Conservation (phyloP, 2,113 vertebrate species). For the Vulpes lagopus region DNA sequence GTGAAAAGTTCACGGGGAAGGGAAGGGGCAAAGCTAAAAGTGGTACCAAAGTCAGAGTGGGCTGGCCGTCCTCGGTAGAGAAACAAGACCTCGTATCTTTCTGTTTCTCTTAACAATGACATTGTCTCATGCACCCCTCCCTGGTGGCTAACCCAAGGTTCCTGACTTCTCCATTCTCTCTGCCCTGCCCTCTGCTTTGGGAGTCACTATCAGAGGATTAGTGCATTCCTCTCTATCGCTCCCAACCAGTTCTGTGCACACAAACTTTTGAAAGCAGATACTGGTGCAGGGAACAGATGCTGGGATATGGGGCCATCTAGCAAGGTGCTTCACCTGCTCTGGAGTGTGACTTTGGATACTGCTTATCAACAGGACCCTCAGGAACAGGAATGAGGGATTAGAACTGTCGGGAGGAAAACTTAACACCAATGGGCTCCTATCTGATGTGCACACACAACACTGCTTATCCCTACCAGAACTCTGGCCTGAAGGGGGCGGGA, state of each 20-base stretch:
- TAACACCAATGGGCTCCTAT: background rate
- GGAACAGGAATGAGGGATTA: conserved; percentile 39
- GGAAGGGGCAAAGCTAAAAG: background rate
- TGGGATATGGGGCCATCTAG: background rate
- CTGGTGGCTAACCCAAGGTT: background rate
- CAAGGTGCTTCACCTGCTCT: background rate
- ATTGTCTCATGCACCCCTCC: background rate
- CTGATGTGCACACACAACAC: background rate
- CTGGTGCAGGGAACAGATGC: background rate
- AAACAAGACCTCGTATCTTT: background rate
- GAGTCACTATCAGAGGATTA: conserved; percentile 23
- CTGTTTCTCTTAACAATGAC: background rate
- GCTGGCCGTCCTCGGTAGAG: background rate
- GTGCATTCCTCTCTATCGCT: background rate
- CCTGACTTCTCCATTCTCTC: background rate
- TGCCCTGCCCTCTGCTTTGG: background rate
- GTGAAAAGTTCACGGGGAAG: background rate
- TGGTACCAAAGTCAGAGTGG: background rate
- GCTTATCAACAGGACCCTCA: conserved; percentile 40
- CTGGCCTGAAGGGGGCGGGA: background rate
- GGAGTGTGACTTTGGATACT: background rate
- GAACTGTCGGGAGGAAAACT: conserved; percentile 6
- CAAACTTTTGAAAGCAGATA: conserved; percentile 42
- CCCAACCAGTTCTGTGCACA: background rate
- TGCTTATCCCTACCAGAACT: background rate